These are phyloP conservation scores for Neolamprologus modestus DNA, from an alignment of 2,113 vertebrate genomes.

Conservation along the genomic window DNA sequence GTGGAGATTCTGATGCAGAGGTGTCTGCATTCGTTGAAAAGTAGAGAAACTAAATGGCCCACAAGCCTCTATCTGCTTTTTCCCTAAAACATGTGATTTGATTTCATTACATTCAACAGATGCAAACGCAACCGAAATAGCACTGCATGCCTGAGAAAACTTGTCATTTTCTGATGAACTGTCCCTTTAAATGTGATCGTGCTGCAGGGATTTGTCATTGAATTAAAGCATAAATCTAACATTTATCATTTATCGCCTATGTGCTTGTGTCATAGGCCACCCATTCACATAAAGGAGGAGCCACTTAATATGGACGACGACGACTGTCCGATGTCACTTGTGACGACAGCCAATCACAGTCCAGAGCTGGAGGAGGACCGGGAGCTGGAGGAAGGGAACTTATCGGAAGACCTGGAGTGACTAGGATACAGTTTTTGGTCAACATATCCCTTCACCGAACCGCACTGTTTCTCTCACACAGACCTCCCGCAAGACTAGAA, in stretches of 20 bases:
- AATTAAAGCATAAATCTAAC: not conserved
- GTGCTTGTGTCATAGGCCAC: constrained; percentile 77
- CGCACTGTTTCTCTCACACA: constrained; percentile 52
- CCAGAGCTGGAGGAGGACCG: constrained; percentile 96
- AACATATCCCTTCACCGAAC: constrained; percentile 23
- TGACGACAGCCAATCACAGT: constrained; percentile 99
- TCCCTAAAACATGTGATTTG: not conserved
- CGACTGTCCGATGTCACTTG: constrained; percentile 97
- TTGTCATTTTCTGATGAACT: not conserved
- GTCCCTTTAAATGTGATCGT: not conserved
- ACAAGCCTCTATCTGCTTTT: not conserved
- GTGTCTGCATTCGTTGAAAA: accelerated
- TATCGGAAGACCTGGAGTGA: constrained; percentile 98
- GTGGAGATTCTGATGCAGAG: not conserved
- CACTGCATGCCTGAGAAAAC: not conserved
- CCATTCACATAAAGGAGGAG: constrained; percentile 96
- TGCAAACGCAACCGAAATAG: not conserved
- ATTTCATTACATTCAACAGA: not conserved
- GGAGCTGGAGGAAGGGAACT: constrained; percentile 98
- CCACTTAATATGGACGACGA: constrained; percentile 96
- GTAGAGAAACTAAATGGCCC: not conserved
- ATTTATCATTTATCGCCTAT: not conserved
- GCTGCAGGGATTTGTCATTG: not conserved
- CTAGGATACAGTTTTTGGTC: constrained; percentile 71
- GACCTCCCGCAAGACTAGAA: constrained; percentile 79